Evolutionary conservation across 2,797 vertebrate genomes (phyloP).

Genomic region (Poecilia velifera): DNA sequence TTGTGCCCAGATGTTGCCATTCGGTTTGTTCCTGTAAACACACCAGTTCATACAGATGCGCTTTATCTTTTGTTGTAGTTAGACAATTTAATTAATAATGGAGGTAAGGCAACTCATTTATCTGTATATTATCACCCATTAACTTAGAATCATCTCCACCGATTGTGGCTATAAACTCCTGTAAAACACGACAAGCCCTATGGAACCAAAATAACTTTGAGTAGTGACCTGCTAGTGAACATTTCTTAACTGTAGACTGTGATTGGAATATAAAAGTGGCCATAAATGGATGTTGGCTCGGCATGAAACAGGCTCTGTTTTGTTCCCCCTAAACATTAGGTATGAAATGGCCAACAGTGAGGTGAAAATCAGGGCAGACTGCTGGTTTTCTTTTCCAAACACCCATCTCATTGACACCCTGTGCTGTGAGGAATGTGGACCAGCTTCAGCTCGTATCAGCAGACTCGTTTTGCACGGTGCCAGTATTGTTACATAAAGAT

Average conservation of each 20-base stretch:
- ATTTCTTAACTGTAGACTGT: background rate
- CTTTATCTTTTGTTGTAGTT: background rate
- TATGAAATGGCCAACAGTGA: background rate
- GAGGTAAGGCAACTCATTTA: background rate
- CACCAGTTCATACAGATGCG: background rate
- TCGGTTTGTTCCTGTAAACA: background rate
- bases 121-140: background rate
- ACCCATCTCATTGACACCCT: slow-evolving; percentile 34
- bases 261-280: background rate
- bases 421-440: slow-evolving; percentile 13
- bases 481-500: slow-evolving; percentile 46
- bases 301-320: background rate
- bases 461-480: slow-evolving; percentile 41
- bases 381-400: slow-evolving; percentile 15
- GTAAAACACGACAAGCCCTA: background rate
- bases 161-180: background rate
- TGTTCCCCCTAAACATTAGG: background rate
- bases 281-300: background rate
- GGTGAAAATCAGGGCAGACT: background rate
- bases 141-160: background rate
- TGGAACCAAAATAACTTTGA: background rate
- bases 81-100: background rate
- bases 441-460: slow-evolving; percentile 26
- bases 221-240: background rate
- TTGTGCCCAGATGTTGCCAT: background rate